A percentile compares a stretch with the other conserved stretches of the same genome.
phyloP scores from a whole-genome alignment of 2,113 vertebrate genomes.

The Sylvia atricapilla region DNA sequence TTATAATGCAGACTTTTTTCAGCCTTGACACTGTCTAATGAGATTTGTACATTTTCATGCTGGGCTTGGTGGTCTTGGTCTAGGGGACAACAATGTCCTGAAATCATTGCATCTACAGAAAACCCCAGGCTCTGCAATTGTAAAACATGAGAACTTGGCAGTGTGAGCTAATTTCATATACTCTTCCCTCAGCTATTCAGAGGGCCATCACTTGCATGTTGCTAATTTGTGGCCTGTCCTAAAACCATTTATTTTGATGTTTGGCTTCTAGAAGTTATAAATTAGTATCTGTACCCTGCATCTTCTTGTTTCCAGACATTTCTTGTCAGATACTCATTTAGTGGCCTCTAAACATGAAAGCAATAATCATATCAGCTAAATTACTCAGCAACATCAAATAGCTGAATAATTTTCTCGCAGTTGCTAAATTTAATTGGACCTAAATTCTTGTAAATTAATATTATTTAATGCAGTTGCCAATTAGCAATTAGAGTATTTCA shows the following conservation, averaged over 20 bases:
- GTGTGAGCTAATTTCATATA: neutral
- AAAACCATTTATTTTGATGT: neutral
- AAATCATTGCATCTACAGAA: neutral
- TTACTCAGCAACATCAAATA: constrained; percentile 59
- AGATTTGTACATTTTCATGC: neutral
- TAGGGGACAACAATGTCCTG: neutral
- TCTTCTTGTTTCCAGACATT: neutral
- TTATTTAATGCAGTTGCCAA: constrained; percentile 7
- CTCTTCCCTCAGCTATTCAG: neutral
- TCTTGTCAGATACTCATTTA: constrained; percentile 28
- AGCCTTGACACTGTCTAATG: neutral
- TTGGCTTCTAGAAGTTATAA: neutral
- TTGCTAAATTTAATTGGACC: constrained; percentile 65
- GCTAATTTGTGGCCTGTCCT: neutral
- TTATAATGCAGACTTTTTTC: neutral
- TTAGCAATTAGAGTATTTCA: constrained; percentile 47
- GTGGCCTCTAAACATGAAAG: constrained; percentile 49
- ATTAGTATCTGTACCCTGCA: neutral
- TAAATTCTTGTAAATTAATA: constrained; percentile 64
- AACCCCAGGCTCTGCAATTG: neutral
- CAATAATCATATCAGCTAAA: constrained; percentile 66
- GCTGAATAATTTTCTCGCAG: constrained; percentile 38
- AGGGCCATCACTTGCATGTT: neutral
- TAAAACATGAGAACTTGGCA: neutral
- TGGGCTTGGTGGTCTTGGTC: neutral